Conservation (phyloP, 2,113 vertebrate genomes). For the Nerophis ophidion region DNA sequence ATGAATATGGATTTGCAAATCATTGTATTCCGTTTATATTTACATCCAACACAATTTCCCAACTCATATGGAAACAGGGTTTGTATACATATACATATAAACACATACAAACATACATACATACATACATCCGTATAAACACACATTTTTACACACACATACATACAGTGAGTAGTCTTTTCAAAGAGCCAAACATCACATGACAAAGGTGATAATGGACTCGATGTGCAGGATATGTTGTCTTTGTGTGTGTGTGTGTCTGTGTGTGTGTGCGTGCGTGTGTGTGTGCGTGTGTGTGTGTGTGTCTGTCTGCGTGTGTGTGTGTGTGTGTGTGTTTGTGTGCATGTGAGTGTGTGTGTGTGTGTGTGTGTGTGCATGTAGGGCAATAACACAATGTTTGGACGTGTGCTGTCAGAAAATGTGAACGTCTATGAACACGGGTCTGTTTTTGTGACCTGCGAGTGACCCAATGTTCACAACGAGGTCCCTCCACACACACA, state of each 20-base stretch:
- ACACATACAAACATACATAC: too few species aligned
- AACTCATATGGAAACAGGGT: too few species aligned
- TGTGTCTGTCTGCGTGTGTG: not conserved
- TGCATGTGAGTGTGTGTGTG: not conserved
- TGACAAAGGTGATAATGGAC: not conserved
- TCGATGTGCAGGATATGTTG: not conserved
- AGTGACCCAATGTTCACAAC: constrained; percentile 19
- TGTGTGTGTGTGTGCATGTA: not conserved
- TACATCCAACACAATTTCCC: too few species aligned
- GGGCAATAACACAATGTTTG: constrained; percentile 17
- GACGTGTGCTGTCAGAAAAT: constrained; percentile 19
- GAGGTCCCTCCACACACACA: not conserved
- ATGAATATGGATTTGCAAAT: too few species aligned
- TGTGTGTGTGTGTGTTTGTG: not conserved
- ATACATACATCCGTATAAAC: too few species aligned
- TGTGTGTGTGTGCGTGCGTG: not conserved
- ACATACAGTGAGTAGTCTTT: too few species aligned
- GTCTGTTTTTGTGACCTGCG: constrained; percentile 31
- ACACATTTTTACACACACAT: too few species aligned
- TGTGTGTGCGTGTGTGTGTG: not conserved
- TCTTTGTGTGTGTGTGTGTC: not conserved
- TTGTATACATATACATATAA: too few species aligned
- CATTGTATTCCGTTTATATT: too few species aligned
- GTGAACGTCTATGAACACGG: constrained; percentile 24
- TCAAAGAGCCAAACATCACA: not conserved